Percentiles rank a stretch among this genome's conserved stretches.
These are phyloP conservation scores for Brachyhypopomus occidentalis DNA, from an alignment of 2,113 vertebrate species.

Conservation along the genomic window DNA sequence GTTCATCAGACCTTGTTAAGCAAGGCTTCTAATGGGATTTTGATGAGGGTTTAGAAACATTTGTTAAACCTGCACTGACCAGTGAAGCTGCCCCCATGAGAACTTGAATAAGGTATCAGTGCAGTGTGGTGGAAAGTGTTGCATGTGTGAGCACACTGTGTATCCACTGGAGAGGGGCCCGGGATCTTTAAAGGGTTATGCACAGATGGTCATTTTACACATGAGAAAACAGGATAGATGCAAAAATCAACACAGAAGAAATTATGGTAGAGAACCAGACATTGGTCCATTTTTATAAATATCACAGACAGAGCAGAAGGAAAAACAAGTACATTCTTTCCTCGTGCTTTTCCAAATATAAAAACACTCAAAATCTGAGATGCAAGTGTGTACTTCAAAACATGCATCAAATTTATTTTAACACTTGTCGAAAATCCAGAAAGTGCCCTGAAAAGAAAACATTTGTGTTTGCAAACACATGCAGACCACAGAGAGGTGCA, in stretches of 20 bases:
- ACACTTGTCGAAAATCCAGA: background rate
- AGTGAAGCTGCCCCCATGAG: background rate
- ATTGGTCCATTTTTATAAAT: slow-evolving; percentile 69
- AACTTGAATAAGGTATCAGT: slow-evolving; percentile 27
- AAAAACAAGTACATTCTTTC: slow-evolving; percentile 70
- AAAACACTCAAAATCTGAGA: slow-evolving; percentile 55
- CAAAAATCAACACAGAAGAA: slow-evolving; percentile 64
- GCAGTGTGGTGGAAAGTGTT: slow-evolving; percentile 23
- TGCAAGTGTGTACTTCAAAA: slow-evolving; percentile 59
- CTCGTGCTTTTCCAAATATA: slow-evolving; percentile 67
- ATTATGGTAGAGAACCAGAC: slow-evolving; percentile 62
- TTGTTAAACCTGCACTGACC: slow-evolving; percentile 7
- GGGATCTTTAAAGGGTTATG: slow-evolving; percentile 47
- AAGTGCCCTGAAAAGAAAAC: background rate
- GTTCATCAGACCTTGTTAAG: background rate
- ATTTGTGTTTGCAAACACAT: slow-evolving; percentile 3
- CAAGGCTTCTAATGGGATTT: background rate
- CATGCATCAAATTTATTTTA: slow-evolving; percentile 37
- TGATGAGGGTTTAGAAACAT: background rate
- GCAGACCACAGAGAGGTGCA: slow-evolving; percentile 24
- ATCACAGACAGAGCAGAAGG: slow-evolving; percentile 54
- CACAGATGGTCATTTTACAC: slow-evolving; percentile 65
- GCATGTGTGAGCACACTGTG: slow-evolving; percentile 18
- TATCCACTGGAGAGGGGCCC: slow-evolving; percentile 37
- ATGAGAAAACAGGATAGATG: slow-evolving; percentile 56